phyloP scores from a whole-genome alignment of 2,113 vertebrate species.

The Hypanus sabinus region DNA sequence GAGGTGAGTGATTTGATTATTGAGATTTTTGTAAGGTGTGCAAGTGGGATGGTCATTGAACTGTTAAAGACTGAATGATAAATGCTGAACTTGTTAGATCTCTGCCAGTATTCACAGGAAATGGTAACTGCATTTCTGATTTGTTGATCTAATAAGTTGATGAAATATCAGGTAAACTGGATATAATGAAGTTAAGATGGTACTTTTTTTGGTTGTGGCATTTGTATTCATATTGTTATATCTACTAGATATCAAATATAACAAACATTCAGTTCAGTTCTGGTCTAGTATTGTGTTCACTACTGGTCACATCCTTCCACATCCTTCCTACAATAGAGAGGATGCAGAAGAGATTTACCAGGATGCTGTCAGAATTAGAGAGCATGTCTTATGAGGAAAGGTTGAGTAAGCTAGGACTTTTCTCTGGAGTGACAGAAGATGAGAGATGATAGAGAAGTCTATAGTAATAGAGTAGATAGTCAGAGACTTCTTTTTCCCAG shows the following conservation, averaged over 20 bases:
- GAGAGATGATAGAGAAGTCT: too few relatives aligned
- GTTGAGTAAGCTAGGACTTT: too few relatives aligned
- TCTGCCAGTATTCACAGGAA: background rate
- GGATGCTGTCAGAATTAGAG: too few relatives aligned
- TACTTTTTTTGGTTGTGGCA: background rate
- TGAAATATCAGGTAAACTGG: background rate
- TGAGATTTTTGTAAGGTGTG: background rate
- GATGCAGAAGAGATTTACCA: too few relatives aligned
- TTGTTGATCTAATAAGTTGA: background rate
- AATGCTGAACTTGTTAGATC: background rate
- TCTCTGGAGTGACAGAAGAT: too few relatives aligned
- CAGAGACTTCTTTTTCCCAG: too few relatives aligned
- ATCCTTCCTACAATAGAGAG: too few relatives aligned
- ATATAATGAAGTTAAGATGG: background rate
- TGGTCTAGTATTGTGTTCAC: too few relatives aligned
- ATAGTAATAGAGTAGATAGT: too few relatives aligned
- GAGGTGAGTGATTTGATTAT: slow-evolving; percentile 61
- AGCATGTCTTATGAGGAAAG: too few relatives aligned
- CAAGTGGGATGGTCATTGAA: background rate
- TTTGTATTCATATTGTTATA: background rate
- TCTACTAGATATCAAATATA: background rate
- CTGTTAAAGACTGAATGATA: background rate
- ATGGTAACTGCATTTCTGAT: background rate
- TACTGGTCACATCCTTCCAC: too few relatives aligned
- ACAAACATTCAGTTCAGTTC: too few relatives aligned